Evolutionary conservation across 2,797 vertebrate species (phyloP), one percentile per base, ranked within the genome.

Genomic region (Macropus fuliginosus): DNA sequence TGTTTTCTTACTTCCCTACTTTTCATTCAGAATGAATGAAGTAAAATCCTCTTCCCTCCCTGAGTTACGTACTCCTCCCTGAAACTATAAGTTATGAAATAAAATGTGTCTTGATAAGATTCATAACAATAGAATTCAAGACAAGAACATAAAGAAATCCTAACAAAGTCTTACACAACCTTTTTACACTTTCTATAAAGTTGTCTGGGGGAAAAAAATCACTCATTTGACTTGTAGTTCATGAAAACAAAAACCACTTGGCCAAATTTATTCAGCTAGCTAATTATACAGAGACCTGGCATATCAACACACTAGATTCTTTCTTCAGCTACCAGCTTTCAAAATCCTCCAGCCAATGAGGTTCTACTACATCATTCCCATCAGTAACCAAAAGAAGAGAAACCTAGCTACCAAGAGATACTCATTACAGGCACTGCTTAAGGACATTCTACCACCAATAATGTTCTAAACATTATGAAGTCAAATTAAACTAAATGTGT

Each of bases 361-460:
- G 52, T 91, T 10, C 92, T 95, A 50, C 0, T 18, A 91, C 55
- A 59, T 92, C 81, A 18, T 59, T 92, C 40, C 92, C 93, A 90
- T 94, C 59, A 95, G 91, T 81, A 91, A 81, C 54, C 16, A 55
- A 92, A 62, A 93, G 56, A 93, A 46, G 91, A 21, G 31, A 81
- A 81, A 27, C 21, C 24, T 87, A 27, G 74, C 40, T 50, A 87
- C 74, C 10, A 27, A 50, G 21, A 87, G 21, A 50, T 87, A 9
- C 74, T 87, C 74, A 50, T 87, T 27, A 87, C 8, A 46, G 74
- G 40, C 40, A 46, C 40, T 87, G 21, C 21, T n/a, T 46, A 28
- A 24, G 40, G 40, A 50, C 40, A 12, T 50, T 87, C 74, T 81
- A 81, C n/a, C 40, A 46, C 2, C 66, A 81, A 46, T 46, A 81